Evolutionary conservation across 2,797 vertebrate genomes (phyloP).

Genomic region (Premnoplex brunnescens): DNA sequence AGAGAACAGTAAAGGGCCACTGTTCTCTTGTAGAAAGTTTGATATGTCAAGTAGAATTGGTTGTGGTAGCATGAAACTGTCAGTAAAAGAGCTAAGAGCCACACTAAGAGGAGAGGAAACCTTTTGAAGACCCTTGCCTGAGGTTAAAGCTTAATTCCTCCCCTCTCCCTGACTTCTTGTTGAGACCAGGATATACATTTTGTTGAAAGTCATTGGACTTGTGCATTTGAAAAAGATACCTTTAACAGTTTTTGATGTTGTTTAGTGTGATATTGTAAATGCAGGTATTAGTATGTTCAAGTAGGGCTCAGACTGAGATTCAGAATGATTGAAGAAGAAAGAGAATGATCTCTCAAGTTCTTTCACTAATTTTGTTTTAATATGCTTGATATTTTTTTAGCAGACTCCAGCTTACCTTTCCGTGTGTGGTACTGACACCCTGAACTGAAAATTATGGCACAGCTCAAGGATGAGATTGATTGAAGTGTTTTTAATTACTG

Average conservation of each 20-base stretch:
- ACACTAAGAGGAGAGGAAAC: not conserved
- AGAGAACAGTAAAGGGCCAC: not conserved
- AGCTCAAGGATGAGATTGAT: constrained; percentile 48
- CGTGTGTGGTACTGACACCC: not conserved
- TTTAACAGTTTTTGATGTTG: not conserved
- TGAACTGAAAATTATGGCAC: constrained; percentile 52
- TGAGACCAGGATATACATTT: not conserved
- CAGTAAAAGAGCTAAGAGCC: not conserved
- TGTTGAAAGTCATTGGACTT: not conserved
- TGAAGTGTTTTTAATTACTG: constrained; percentile 66
- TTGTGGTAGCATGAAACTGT: not conserved
- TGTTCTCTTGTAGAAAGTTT: not conserved
- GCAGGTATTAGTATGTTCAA: not conserved
- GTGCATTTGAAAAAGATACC: not conserved
- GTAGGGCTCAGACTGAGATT: not conserved
- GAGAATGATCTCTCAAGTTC: not conserved
- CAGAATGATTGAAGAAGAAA: not conserved
- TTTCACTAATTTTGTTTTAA: not conserved
- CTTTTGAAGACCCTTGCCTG: not conserved
- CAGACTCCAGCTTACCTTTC: constrained; percentile 9
- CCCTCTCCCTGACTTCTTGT: not conserved
- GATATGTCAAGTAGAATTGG: not conserved
- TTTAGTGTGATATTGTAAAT: not conserved
- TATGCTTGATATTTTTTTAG: constrained; percentile 49
- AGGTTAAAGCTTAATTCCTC: not conserved